Evolutionary conservation across 2,888 invertebrate genomes (phyloP).

Genomic region (Tipula unca): DNA sequence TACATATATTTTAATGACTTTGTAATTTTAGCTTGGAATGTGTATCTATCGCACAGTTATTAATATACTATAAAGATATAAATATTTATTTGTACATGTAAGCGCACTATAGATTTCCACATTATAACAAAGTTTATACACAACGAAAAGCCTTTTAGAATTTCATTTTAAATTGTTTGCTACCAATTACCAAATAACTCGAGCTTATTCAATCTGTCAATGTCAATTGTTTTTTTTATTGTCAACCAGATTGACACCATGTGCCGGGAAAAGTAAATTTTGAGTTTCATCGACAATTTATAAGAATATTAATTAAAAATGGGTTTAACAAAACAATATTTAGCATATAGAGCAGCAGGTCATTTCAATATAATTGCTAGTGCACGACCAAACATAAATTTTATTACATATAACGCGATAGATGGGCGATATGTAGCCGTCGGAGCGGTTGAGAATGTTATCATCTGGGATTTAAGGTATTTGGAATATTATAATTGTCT

Average conservation of each 20-base stretch:
- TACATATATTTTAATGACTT: no score
- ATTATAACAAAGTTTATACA: no score
- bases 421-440: constrained; percentile 80
- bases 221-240: neutral
- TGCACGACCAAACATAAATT: constrained; percentile 67
- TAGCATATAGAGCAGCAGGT: constrained; percentile 74
- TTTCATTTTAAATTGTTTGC: neutral
- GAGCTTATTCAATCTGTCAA: neutral
- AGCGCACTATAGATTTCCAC: neutral
- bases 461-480: constrained; percentile 87
- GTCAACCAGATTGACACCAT: neutral
- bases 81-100: neutral
- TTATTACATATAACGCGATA: constrained; percentile 66
- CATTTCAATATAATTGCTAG: constrained; percentile 84
- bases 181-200: neutral
- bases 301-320: constrained; percentile 42
- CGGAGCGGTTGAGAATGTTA: constrained; percentile 89
- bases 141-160: neutral
- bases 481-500: neutral
- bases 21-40: no score
- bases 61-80: no score
- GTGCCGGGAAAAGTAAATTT: neutral
- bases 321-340: constrained; percentile 91
- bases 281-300: neutral
- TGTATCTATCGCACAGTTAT: no score